Conservation (phyloP, 2,888 invertebrate genomes). For the Mycalesis mineus region DNA sequence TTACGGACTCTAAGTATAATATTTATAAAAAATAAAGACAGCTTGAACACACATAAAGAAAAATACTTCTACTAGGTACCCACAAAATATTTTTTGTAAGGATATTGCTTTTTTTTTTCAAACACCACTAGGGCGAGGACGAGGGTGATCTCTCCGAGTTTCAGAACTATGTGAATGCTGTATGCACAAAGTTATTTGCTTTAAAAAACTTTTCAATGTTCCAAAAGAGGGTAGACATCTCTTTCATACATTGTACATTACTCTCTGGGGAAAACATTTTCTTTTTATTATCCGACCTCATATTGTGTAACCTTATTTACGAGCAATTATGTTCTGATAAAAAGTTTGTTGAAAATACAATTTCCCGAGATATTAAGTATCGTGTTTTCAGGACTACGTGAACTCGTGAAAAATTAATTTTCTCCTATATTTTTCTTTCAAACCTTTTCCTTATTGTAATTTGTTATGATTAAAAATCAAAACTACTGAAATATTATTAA, state of each 20-base stretch:
- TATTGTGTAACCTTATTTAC: neutral
- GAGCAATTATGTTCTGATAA: too few species aligned
- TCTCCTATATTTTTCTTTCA: too few species aligned
- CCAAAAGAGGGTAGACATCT: slow-evolving; percentile 1
- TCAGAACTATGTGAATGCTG: neutral
- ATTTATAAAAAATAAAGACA: too few species aligned
- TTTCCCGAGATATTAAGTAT: neutral
- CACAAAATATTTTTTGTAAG: neutral
- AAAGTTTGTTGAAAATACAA: too few species aligned
- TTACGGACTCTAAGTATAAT: too few species aligned
- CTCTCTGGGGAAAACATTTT: neutral
- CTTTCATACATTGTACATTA: slow-evolving; percentile 3
- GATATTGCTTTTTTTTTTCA: neutral
- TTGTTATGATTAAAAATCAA: too few species aligned
- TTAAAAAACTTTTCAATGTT: slow-evolving; percentile 7
- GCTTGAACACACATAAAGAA: too few species aligned
- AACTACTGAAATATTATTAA: too few species aligned
- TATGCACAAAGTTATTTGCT: slow-evolving; percentile 6
- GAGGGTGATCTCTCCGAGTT: neutral
- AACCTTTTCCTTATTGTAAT: too few species aligned
- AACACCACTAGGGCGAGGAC: neutral
- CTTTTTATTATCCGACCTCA: neutral
- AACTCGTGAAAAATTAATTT: too few species aligned
- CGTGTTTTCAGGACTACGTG: too few species aligned
- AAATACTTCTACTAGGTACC: too few species aligned